Base-by-base conservation (phyloP, 2,888 invertebrate species). In the Philereme vetulata region DNA sequence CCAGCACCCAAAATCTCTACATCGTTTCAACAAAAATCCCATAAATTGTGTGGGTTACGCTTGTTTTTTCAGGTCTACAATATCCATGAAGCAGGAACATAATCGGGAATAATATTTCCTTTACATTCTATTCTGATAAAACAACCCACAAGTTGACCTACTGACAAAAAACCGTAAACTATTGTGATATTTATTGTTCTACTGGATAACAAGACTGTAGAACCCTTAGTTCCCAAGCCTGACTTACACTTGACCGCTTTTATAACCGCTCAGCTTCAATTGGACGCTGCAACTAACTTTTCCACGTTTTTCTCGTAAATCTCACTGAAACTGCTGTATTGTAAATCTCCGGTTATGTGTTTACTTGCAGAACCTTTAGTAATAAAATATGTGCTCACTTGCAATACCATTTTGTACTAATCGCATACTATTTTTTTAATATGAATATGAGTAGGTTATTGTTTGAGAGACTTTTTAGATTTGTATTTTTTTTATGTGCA, bases 201-300 rank as follows among this genome's bases (percentile, higher is more conserved):
- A 40, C n/a, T 48, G 21, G 11, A 42, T 43, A 50, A 40, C 50
- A 50, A 45, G 45, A 34, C 34, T 46, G 9, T 33, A 40, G 46
- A 51, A 45, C 50, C 46, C 46, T 44, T 9, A 11, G 11, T 11
- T 21, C 42, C 53, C n/a, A 6, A 61, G 53, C 36, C 35, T 50
- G 51, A 53, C 52, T 44, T 46, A 47, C 56, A 57, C 62, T 62
- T 57, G 62, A 62, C 62, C 57, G 56, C 53, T 54, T 62, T 38
- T 44, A 53, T 53, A 54, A 51, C 53, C 50, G 50, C 62, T 50
- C 34, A 45, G 42, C 62, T 62, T 53, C 61, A 57, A 57, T 51
- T 62, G 57, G 51, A 57, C 46, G 46, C 50, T 48, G 61, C 52
- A 50, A 58, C 38, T 58, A 58, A 61, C 56, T 56, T 51, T 51